phyloP scores from a whole-genome alignment of 2,113 vertebrate genomes.

The Haplotaxodon microlepis region DNA sequence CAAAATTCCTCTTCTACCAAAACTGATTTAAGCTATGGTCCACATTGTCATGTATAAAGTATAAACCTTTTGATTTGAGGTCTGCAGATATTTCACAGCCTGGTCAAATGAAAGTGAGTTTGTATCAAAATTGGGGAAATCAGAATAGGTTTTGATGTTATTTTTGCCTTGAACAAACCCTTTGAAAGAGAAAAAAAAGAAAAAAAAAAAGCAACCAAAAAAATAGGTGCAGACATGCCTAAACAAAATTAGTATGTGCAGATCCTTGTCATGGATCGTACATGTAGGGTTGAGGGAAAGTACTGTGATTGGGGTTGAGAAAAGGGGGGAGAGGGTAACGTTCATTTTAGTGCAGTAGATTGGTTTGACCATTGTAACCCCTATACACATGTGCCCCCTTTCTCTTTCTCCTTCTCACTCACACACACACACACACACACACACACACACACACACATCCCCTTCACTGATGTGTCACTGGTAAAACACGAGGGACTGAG shows the following conservation, averaged over 20 bases:
- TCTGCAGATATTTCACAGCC: neutral
- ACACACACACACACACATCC: neutral
- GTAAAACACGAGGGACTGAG: neutral
- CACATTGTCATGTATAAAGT: neutral
- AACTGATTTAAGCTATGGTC: neutral
- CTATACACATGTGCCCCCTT: neutral
- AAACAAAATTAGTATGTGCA: neutral
- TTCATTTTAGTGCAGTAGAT: slow-evolving; percentile 42
- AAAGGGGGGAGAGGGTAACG: slow-evolving; percentile 21
- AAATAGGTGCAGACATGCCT: neutral
- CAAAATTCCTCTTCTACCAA: neutral
- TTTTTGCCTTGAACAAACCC: neutral
- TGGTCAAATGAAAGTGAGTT: neutral
- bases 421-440: neutral
- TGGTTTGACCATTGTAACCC: slow-evolving; percentile 41
- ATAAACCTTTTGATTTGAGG: neutral
- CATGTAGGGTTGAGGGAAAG: neutral
- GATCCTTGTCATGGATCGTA: neutral
- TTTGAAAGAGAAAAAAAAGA: neutral
- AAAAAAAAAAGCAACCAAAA: neutral
- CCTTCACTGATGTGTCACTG: neutral
- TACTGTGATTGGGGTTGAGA: slow-evolving; percentile 36
- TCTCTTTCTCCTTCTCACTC: neutral
- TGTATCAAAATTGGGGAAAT: neutral
- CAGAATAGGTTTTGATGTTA: neutral